phyloP scores from a whole-genome alignment of 2,113 vertebrate genomes.

The Mastomys natalensis region DNA sequence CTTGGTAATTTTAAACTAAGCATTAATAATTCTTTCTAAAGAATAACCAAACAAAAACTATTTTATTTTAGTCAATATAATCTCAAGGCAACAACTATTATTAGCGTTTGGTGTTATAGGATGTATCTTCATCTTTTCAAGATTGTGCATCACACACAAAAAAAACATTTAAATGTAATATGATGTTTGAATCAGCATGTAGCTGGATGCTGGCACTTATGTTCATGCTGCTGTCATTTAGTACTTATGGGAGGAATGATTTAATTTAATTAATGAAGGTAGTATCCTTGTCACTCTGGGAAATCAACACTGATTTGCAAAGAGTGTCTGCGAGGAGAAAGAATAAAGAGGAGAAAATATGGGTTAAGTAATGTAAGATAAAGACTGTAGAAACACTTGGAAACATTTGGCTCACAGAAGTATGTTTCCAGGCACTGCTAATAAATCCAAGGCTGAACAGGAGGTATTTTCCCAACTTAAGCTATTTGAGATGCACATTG shows the following conservation, averaged over 20 bases:
- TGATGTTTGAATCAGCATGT: background rate
- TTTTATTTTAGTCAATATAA: background rate
- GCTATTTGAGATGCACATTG: background rate
- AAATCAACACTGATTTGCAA: constrained; percentile 16
- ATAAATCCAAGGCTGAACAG: background rate
- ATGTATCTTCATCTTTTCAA: constrained; percentile 28
- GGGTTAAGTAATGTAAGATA: background rate
- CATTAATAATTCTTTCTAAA: background rate
- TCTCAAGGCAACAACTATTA: background rate
- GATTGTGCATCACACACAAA: background rate
- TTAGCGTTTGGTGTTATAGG: background rate
- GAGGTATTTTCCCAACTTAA: background rate
- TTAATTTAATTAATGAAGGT: constrained; percentile 41
- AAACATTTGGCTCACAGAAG: background rate
- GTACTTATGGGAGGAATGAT: background rate
- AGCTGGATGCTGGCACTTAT: background rate
- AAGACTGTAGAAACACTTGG: background rate
- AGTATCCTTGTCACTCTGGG: background rate
- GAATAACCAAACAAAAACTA: background rate
- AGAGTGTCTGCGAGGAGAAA: background rate
- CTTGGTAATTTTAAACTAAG: background rate
- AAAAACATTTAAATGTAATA: constrained; percentile 17
- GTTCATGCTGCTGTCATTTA: background rate
- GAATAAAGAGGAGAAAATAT: background rate
- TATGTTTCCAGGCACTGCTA: background rate